Conservation (phyloP, 2,797 vertebrate genomes). For the Myripristis murdjan region DNA sequence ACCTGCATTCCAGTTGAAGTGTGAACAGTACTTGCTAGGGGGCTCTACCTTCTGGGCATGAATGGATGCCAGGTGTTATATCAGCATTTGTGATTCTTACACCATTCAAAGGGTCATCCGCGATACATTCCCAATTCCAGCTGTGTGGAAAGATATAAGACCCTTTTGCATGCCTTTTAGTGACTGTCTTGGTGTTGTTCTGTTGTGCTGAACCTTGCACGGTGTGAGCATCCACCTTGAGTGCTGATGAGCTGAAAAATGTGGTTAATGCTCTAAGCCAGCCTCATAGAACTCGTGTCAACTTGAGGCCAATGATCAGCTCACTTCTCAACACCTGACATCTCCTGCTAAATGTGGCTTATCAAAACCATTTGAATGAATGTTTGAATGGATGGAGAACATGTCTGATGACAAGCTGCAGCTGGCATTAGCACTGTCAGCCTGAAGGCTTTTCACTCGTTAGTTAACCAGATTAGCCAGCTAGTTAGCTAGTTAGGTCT, state of each 20-base stretch:
- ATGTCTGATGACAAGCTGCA: no score
- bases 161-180: neutral
- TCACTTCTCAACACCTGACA: no score
- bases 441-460: no score
- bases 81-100: conserved; percentile 58
- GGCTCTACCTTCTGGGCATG: conserved; percentile 55
- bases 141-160: conserved; percentile 44
- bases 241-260: conserved; percentile 22
- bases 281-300: no score
- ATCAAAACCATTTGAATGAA: no score
- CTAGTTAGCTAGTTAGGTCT: no score
- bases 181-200: conserved; percentile 10
- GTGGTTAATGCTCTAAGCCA: neutral
- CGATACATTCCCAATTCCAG: conserved; percentile 30
- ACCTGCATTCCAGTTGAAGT: conserved; percentile 63
- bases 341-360: no score
- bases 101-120: conserved; percentile 49
- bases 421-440: no score
- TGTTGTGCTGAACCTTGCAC: conserved; percentile 16
- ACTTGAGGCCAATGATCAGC: no score
- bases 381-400: no score
- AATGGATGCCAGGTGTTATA: conserved; percentile 63
- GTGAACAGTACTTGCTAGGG: conserved; percentile 53
- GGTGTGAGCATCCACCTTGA: conserved; percentile 22
- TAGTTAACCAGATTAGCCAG: no score